Evolutionary conservation across 2,797 vertebrate species (phyloP).

Genomic region (Linurgus olivaceus): DNA sequence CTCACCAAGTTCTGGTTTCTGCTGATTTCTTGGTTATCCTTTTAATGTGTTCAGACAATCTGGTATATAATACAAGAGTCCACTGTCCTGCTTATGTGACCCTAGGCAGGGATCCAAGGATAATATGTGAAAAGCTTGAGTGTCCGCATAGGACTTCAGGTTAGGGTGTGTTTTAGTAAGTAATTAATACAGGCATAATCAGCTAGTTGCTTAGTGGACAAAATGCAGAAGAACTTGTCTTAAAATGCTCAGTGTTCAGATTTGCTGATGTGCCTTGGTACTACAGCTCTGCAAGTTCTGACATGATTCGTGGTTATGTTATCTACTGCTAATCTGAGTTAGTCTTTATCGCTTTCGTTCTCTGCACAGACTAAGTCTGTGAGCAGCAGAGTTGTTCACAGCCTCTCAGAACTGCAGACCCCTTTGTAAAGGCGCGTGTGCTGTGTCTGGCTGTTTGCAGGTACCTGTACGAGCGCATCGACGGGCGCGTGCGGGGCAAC

Average conservation of each 20-base stretch:
- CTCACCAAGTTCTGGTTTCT: neutral
- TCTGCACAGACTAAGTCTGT: neutral
- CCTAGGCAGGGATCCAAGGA: neutral
- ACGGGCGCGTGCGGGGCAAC: slow-evolving; percentile 94
- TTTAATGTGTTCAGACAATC: neutral
- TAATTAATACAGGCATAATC: neutral
- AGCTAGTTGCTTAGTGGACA: neutral
- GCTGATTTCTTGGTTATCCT: neutral
- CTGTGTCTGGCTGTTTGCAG: slow-evolving; percentile 49
- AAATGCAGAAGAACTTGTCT: neutral
- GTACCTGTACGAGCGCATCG: slow-evolving; percentile 95
- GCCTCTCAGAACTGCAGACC: accelerated
- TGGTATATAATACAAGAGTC: neutral
- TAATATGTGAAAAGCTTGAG: neutral
- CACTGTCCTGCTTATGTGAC: neutral
- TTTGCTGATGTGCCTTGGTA: neutral
- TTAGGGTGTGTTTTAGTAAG: neutral
- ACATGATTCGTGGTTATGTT: neutral
- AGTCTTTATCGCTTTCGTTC: neutral
- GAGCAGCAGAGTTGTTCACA: neutral
- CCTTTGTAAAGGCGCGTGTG: accelerated
- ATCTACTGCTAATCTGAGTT: neutral
- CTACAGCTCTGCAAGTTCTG: neutral
- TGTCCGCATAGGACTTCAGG: neutral
- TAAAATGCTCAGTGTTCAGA: neutral